phyloP scores from a whole-genome alignment of 2,797 vertebrate genomes.

The Siniperca scherzeri region DNA sequence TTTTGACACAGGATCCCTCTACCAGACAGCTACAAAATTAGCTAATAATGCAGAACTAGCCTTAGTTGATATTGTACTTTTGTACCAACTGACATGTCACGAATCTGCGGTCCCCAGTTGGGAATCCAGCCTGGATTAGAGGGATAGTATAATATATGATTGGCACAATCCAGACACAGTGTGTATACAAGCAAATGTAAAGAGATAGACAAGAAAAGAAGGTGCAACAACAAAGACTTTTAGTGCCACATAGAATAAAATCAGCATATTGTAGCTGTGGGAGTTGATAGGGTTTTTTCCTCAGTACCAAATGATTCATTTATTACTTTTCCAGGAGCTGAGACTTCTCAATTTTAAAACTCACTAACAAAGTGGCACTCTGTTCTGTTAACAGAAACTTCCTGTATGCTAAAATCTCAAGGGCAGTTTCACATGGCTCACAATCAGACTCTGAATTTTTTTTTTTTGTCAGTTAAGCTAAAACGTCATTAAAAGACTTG shows the following conservation, averaged over 20 bases:
- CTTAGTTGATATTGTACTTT: background rate
- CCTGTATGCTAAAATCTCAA: conserved; percentile 1
- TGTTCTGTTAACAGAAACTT: background rate
- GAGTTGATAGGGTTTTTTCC: background rate
- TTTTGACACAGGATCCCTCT: background rate
- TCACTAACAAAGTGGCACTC: background rate
- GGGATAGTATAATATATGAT: background rate
- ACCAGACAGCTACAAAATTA: background rate
- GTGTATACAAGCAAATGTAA: background rate
- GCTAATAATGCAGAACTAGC: background rate
- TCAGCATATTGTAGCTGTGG: background rate
- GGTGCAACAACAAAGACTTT: background rate
- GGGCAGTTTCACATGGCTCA: background rate
- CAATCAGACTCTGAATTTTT: background rate
- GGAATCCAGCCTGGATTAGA: background rate
- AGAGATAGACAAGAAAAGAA: background rate
- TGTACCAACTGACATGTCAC: background rate
- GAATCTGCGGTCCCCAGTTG: background rate
- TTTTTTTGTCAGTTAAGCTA: background rate
- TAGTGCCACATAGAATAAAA: background rate
- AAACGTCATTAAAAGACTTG: conserved; percentile 2
- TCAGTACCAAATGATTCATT: background rate
- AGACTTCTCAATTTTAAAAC: conserved; percentile 3
- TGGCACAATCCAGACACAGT: background rate
- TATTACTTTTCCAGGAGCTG: background rate